phyloP scores from a whole-genome alignment of 2,888 invertebrate species.

The Phalera bucephala region DNA sequence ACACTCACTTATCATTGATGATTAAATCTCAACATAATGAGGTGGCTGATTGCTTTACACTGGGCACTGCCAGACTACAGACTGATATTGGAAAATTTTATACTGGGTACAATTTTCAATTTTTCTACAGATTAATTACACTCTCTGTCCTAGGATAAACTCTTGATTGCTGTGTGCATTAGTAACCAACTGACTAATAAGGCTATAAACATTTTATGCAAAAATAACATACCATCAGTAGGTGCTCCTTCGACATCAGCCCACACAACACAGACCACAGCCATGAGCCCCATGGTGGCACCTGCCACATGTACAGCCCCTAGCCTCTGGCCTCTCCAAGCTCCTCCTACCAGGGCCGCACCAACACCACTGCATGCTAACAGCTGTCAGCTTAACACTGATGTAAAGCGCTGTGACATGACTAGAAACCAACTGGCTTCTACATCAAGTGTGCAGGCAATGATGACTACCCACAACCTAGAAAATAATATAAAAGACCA shows the following conservation, averaged over 20 bases:
- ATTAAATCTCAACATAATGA: no score
- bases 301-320: slow-evolving; percentile 90
- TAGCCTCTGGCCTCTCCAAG: slow-evolving; percentile 89
- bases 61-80: no score
- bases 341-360: slow-evolving; percentile 90
- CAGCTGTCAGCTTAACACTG: slow-evolving; percentile 86
- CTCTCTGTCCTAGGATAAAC: no score
- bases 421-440: slow-evolving; percentile 93
- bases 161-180: no score
- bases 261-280: slow-evolving; percentile 92
- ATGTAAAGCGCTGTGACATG: slow-evolving; percentile 86
- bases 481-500: no score
- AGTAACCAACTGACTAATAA: no score
- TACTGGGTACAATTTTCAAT: no score
- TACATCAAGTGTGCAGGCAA: slow-evolving; percentile 92
- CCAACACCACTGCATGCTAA: slow-evolving; percentile 94
- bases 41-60: no score
- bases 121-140: no score
- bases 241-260: slow-evolving; percentile 90
- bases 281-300: slow-evolving; percentile 90
- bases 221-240: slow-evolving; percentile 81
- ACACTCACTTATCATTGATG: no score
- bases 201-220: no score
- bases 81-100: no score
- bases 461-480: slow-evolving; percentile 88